A percentile compares a stretch with the other conserved stretches of the same genome.
Evolutionary conservation across 2,888 invertebrate species (phyloP).

Genomic region (Leptopterna dolabrata): DNA sequence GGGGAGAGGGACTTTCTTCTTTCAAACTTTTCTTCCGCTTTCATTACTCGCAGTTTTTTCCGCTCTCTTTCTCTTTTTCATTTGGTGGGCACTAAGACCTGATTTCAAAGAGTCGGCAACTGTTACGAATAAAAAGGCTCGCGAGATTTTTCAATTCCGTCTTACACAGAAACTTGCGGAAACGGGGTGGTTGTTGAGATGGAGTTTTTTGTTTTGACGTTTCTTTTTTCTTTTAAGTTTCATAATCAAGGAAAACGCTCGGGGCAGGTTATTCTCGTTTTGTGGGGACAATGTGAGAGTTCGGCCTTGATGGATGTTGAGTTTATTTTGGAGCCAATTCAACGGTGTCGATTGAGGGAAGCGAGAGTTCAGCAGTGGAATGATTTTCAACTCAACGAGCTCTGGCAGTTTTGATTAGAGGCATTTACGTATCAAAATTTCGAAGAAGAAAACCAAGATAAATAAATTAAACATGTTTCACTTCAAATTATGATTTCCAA

Average conservation of each 20-base stretch:
- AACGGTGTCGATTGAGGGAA: not conserved
- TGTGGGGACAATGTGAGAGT: not conserved
- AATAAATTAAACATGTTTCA: too few species aligned
- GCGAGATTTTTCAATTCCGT: not conserved
- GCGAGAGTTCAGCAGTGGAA: too few species aligned
- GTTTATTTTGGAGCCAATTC: not conserved
- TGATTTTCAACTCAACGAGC: too few species aligned
- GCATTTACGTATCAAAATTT: too few species aligned
- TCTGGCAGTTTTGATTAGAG: too few species aligned
- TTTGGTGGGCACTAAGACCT: not conserved
- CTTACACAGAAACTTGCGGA: not conserved
- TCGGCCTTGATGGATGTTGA: not conserved
- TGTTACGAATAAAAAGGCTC: not conserved
- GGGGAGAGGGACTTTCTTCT: not conserved
- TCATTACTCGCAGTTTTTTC: not conserved
- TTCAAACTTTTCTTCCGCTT: not conserved
- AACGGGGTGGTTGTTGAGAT: not conserved
- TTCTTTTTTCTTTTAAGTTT: not conserved
- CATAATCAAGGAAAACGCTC: not conserved
- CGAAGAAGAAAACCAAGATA: too few species aligned
- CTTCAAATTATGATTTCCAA: too few species aligned
- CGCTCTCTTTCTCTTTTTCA: not conserved
- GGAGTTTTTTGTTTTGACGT: not conserved
- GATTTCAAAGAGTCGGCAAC: not conserved
- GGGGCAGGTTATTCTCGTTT: not conserved